Evolutionary conservation across 2,888 invertebrate genomes (phyloP), one percentile per base, ranked within the genome.

Genomic region (Adelphocoris suturalis): DNA sequence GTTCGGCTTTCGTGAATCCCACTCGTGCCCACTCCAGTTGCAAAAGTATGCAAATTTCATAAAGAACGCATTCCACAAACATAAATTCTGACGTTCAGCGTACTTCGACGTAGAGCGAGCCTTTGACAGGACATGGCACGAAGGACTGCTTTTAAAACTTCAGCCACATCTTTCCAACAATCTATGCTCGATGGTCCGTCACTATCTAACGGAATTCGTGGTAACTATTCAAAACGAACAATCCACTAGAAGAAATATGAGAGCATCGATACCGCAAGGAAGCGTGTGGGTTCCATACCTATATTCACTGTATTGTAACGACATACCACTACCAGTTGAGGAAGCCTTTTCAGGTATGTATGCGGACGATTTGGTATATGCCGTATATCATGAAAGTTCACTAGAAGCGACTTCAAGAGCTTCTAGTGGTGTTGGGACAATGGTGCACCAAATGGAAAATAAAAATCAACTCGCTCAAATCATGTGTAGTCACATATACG

Each of bases 61-160:
- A 19, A 12, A 23, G 23, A 68, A 23, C 23, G 23, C 68, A 68
- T 68, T 23, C 68, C 68, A 68, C 11, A 68, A 68, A 68, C 23
- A 46, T 27, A 19, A 75, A 27, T 23, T 27, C 48, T 88, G 86
- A 7, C 16, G 19, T 4, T 55, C 47, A 61, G 61, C 61, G 68
- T 68, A 68, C 68, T 68, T 68, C 68, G 68, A 68, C 68, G 68
- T 68, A 68, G 68, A 23, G 68, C 23, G 23, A 68, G 68, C 68
- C 68, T 88, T 88, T 46, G 88, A 78, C 87, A 78, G 68, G 27
- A 23, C 23, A 12, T 68, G 23, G 68, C 68, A 68, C 68, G 68
- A 68, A 23, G 68, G 68, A 23, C 68, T 68, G 27, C 23, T 68
- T 9, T 23, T 68, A 23, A 68, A 68, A 68, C 68, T 68, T 68